phyloP scores from a whole-genome alignment of 2,113 vertebrate genomes.

The Lanius collurio region DNA sequence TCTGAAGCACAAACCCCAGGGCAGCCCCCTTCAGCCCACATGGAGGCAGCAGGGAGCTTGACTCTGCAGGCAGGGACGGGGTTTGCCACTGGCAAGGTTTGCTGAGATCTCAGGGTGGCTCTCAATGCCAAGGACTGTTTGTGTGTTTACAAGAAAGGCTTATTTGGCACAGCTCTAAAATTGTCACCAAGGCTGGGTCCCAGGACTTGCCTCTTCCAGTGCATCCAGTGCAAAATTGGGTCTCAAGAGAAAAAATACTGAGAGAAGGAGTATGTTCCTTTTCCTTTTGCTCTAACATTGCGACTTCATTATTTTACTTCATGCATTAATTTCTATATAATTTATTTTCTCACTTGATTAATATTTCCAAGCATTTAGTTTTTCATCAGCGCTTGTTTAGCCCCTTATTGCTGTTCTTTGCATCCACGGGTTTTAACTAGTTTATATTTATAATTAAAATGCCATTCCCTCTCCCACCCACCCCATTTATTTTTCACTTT shows the following conservation, averaged over 20 bases:
- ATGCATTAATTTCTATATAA: neutral
- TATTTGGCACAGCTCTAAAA: constrained; percentile 5
- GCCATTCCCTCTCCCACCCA: neutral
- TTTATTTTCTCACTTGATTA: constrained; percentile 24
- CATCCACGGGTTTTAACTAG: neutral
- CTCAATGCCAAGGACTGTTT: constrained; percentile 58
- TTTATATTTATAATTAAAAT: neutral
- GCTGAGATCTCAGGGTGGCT: neutral
- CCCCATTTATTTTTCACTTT: neutral
- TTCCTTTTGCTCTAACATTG: neutral
- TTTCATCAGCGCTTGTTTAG: neutral
- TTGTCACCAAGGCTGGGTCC: neutral
- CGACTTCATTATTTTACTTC: neutral
- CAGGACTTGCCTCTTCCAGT: constrained; percentile 26
- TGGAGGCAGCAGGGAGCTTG: constrained; percentile 30
- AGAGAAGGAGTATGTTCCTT: neutral
- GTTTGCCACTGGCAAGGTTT: neutral
- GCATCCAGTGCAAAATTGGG: neutral
- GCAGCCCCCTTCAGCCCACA: neutral
- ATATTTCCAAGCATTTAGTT: neutral
- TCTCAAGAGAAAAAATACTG: neutral
- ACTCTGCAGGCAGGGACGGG: neutral
- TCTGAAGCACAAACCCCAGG: neutral
- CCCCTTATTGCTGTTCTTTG: neutral
- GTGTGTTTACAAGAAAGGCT: constrained; percentile 61